Conservation (phyloP, 2,797 vertebrate species). For the Choloepus didactylus region DNA sequence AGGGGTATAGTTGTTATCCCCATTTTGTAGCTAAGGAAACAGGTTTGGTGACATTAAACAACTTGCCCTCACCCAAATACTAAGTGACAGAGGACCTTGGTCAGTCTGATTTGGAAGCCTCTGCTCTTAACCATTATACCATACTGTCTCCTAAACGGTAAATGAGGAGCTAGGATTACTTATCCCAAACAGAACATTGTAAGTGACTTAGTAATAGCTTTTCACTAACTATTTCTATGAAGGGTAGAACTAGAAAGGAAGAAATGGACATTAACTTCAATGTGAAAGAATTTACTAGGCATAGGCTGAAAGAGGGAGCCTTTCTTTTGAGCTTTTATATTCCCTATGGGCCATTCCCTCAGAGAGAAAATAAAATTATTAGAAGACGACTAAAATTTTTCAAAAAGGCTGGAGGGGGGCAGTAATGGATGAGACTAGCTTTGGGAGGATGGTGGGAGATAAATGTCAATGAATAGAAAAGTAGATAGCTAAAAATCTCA, state of each 20-base stretch:
- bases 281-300: constrained; percentile 47
- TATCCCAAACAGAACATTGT: constrained; percentile 46
- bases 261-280: not conserved
- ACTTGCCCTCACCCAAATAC: not conserved
- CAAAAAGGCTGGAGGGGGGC: not conserved
- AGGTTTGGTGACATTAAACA: constrained; percentile 20
- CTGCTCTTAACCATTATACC: not conserved
- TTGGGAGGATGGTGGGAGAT: not conserved
- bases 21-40: constrained; percentile 33
- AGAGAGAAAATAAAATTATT: constrained; percentile 59
- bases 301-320: not conserved
- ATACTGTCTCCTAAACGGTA: constrained; percentile 19
- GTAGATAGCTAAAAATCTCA: constrained; percentile 31
- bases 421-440: not conserved
- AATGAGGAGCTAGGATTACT: constrained; percentile 33
- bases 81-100: constrained; percentile 12
- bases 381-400: not conserved
- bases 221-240: constrained; percentile 2
- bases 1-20: not conserved
- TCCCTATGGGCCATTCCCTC: not conserved
- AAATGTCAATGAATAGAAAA: constrained; percentile 43
- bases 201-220: constrained; percentile 36
- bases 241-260: constrained; percentile 22
- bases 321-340: not conserved
- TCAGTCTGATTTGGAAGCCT: constrained; percentile 1